A percentile compares a stretch with the other conserved stretches of the same genome.
Evolutionary conservation across 2,113 vertebrate genomes (phyloP).

Genomic region (Rissa tridactyla): DNA sequence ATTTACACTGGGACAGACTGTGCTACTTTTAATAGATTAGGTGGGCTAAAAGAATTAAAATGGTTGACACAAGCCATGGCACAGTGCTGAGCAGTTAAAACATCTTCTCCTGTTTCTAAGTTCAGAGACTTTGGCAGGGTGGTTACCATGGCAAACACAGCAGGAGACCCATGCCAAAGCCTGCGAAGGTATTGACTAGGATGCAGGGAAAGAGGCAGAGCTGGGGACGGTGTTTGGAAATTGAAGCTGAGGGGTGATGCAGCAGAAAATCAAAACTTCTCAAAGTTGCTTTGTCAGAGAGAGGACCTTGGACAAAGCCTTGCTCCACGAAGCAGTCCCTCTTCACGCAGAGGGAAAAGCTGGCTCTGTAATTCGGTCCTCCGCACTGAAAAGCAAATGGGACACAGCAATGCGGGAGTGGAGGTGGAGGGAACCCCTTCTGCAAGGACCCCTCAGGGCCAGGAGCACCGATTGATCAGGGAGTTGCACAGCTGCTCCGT

Average conservation of each 20-base stretch:
- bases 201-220: background rate
- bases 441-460: background rate
- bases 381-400: background rate
- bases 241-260: background rate
- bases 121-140: background rate
- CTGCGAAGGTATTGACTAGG: background rate
- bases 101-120: background rate
- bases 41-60: background rate
- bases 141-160: conserved; percentile 7
- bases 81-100: background rate
- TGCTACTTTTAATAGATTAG: background rate
- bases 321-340: fast-evolving
- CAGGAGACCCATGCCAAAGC: background rate
- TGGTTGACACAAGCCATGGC: background rate
- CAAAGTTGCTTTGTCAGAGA: background rate
- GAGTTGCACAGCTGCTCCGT: fast-evolving
- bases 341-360: background rate
- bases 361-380: background rate
- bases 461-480: background rate
- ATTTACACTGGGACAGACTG: background rate
- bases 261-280: background rate
- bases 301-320: background rate
- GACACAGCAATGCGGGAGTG: background rate
- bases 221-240: background rate
- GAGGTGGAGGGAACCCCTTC: background rate